phyloP scores from a whole-genome alignment of 2,797 vertebrate genomes.

The Phoebastria nigripes region DNA sequence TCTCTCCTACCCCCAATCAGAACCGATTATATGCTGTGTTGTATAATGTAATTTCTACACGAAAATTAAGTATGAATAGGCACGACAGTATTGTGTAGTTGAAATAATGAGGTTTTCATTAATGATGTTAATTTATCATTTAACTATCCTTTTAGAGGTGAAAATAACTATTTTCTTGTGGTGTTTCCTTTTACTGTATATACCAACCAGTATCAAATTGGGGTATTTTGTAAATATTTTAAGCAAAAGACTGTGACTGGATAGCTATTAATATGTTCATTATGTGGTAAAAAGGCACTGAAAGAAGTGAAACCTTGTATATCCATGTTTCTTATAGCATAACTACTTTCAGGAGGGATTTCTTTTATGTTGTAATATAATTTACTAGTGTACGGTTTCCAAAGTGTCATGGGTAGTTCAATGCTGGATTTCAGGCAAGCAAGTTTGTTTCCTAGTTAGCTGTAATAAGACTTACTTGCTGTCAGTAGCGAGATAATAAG shows the following conservation, averaged over 20 bases:
- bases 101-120: slow-evolving; percentile 13
- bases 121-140: slow-evolving; percentile 8
- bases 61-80: background rate
- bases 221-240: background rate
- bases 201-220: background rate
- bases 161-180: slow-evolving; percentile 12
- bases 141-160: background rate
- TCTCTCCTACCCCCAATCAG: background rate
- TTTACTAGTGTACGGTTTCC: background rate
- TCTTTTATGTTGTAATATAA: background rate
- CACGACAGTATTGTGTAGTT: background rate
- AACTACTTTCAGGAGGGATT: background rate
- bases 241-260: background rate
- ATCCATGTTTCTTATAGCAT: background rate
- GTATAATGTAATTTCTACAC: slow-evolving; percentile 33
- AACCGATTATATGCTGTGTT: background rate
- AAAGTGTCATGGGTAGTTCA: background rate
- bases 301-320: background rate
- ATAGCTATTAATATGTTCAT: background rate
- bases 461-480: background rate
- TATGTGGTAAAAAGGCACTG: background rate
- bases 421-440: background rate
- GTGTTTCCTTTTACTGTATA: background rate
- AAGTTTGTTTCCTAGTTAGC: background rate
- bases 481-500: background rate